These are phyloP conservation scores for Drosophila picticornis DNA, from an alignment of 2,888 invertebrate species.

Conservation along the genomic window DNA sequence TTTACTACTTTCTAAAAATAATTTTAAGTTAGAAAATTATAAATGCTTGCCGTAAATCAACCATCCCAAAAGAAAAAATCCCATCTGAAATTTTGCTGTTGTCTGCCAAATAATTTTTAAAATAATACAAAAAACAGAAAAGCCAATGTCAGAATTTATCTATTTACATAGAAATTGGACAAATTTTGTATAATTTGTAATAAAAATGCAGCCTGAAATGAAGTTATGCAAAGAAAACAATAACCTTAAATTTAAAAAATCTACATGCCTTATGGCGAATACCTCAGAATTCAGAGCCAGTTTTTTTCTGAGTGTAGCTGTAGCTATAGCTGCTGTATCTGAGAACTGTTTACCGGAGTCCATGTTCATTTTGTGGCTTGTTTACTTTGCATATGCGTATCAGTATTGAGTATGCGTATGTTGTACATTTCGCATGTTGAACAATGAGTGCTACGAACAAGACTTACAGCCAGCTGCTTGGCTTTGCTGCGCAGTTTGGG, in stretches of 20 bases:
- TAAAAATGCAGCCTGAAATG: neutral
- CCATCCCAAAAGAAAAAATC: no score
- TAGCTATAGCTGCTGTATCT: conserved; percentile 3
- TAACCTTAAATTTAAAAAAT: neutral
- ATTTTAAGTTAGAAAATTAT: no score
- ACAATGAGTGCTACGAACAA: conserved; percentile 39
- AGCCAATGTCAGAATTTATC: no score
- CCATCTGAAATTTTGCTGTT: no score
- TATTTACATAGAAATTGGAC: no score
- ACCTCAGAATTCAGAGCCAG: neutral
- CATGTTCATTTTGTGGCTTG: conserved; percentile 78
- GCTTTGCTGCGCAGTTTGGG: neutral
- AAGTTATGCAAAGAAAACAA: neutral
- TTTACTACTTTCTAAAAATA: no score
- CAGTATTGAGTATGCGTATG: conserved; percentile 27
- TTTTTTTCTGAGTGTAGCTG: neutral
- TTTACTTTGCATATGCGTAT: conserved; percentile 73
- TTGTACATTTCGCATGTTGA: conserved; percentile 46
- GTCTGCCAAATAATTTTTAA: no score
- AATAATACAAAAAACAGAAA: no score
- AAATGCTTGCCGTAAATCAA: no score
- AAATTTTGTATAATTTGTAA: no score
- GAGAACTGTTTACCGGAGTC: conserved; percentile 42
- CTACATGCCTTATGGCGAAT: no score
- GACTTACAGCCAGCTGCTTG: conserved; percentile 1